Evolutionary conservation across 1,140 invertebrate genomes (phyloP), one percentile per base, ranked within the genome.

Genomic region (Octopus bimaculoides): DNA sequence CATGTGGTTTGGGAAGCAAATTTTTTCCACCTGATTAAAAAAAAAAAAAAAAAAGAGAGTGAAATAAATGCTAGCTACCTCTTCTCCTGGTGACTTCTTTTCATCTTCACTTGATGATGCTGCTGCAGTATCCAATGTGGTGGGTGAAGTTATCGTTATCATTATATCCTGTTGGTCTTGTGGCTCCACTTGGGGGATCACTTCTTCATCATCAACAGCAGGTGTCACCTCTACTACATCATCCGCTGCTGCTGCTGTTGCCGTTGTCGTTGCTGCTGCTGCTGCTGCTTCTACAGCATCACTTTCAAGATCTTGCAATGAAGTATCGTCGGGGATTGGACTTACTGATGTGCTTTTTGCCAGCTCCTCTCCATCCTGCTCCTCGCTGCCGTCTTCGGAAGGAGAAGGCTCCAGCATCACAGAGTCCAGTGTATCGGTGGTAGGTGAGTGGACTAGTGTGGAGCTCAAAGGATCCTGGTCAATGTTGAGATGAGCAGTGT

Each of bases 351-450:
- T 74, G 20, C 41, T 41, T 26, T 14, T 74, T 5, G 73, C 52
- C n/a, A 26, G 54, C 54, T 77, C 77, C 54, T 77, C 77, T 20
- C 55, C 54, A 76, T 53, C 61, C 53, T 76, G 76, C 6, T 14
- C 66, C 52, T 75, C 52, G 12, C 20, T 56, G 53, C 84, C 81
- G n/a, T 85, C 86, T 9, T 88, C 86, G 54, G 55, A 75, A 75
- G 80, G 77, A 17, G 84, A 81, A 6, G 86, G 82, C 75, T 86
- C 87, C 5, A 88, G 80, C 52, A 83, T 81, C 9, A 88, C 87
- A 76, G 87, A 88, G 76, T 88, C 87, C 53, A 88, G 77, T 20
- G 87, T 88, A 54, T 88, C 87, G 52, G 87, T 86, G 4, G 87
- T 88, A 12, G 86, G 81, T 26, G 87, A 88, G 74, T 86, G 85